These are phyloP conservation scores for Bergia puertoricense DNA, from an alignment of 92 coral and sea anemone genomes.

Conservation along the genomic window DNA sequence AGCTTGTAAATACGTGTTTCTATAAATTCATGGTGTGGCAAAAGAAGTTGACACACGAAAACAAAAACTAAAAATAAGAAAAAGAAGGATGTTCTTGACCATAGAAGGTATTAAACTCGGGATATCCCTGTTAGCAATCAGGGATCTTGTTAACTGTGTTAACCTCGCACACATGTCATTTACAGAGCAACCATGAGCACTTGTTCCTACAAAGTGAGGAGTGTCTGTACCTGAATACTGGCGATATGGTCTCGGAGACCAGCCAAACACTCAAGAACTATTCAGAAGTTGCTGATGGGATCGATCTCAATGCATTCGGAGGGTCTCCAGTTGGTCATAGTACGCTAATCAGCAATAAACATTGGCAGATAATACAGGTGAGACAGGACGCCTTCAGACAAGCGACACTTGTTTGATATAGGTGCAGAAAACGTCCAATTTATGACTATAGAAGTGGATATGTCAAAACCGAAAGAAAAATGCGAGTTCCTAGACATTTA, in stretches of 20 bases:
- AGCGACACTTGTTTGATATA: background rate
- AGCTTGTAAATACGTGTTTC: no score
- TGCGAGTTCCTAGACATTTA: no score
- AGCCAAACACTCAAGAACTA: conserved; percentile 45
- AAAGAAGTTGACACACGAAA: background rate
- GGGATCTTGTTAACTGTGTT: background rate
- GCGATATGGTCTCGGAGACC: conserved; percentile 94
- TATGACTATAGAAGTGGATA: background rate
- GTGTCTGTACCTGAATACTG: conserved; percentile 88
- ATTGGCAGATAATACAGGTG: conserved; percentile 95
- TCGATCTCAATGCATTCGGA: conserved; percentile 61
- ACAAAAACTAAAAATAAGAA: no score
- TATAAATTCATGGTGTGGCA: no score
- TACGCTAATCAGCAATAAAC: conserved; percentile 92
- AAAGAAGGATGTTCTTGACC: background rate
- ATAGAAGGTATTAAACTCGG: background rate
- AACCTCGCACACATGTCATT: conserved; percentile 10
- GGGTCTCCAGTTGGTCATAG: conserved; percentile 79
- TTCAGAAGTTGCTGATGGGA: conserved; percentile 48
- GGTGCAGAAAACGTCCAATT: background rate
- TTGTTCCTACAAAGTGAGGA: conserved; percentile 94
- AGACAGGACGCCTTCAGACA: background rate
- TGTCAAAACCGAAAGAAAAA: no score
- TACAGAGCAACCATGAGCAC: conserved; percentile 91
- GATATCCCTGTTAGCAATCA: background rate